Evolutionary conservation across 92 coral and sea anemone species (phyloP), one percentile per base, ranked within the genome.

Genomic region (Porites rus): DNA sequence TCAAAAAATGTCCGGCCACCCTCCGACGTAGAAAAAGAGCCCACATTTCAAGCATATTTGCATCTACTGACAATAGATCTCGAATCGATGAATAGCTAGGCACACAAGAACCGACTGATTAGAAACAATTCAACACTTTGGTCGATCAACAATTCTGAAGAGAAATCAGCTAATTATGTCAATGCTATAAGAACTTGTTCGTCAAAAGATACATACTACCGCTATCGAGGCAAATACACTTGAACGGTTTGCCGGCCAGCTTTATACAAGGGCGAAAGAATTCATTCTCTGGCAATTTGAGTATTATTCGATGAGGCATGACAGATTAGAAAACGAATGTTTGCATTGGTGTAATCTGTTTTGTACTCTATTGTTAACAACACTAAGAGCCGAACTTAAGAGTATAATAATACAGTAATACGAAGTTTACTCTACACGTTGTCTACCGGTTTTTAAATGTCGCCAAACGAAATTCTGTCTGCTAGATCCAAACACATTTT

Each of bases 271-370:
- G 20, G 24, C 79, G 20, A 50, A 14, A 58, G 17, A 51, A 21
- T 50, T 74, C 61, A 4, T 38, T 38, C 61, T 73, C 59, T 20
- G 18, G 38, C 51, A 46, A 43, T 62, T 21, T 21, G 65, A 61
- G 72, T 10, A 51, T 50, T 22, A 65, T 28, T 83, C 79, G 65
- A 72, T 62, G 73, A 70, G 86, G 56, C 86, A 81, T 81, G 86
- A 81, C 86, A 70, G 87, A 73, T 83, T 61, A 73, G 66, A 61
- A 61, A 74, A 83, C 72, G 80, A 65, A 63, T 83, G 87, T 83
- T 83, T 83, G 87, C 80, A 83, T 83, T 73, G 62, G 72, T 83
- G 65, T 74, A 83, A 83, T 83, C 87, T 83, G 87, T 83, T 83
- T 83, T 73, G 80, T 74, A 74, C 73, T 83, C 73, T 65, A 83